phyloP scores from a whole-genome alignment of 2,797 vertebrate species.

The Rhinatrema bivittatum region DNA sequence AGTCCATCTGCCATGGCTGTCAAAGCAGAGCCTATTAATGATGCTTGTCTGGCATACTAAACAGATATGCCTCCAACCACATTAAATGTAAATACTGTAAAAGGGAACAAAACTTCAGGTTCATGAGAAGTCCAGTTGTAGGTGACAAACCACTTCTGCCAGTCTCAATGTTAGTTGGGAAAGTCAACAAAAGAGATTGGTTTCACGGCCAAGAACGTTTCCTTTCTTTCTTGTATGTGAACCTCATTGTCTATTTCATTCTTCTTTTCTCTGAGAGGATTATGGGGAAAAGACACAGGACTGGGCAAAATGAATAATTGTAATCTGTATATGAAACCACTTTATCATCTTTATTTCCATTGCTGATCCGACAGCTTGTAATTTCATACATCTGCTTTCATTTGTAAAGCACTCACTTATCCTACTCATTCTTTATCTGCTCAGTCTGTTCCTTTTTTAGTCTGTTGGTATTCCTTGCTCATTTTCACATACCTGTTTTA shows the following conservation, averaged over 20 bases:
- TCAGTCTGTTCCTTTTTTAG: conserved; percentile 44
- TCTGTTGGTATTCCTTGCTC: conserved; percentile 48
- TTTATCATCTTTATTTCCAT: conserved; percentile 85
- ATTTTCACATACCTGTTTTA: conserved; percentile 37
- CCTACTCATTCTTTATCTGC: conserved; percentile 53
- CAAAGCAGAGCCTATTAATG: conserved; percentile 36
- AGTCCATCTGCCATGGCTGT: conserved; percentile 46
- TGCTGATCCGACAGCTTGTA: conserved; percentile 87
- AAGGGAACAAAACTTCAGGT: conserved; percentile 70
- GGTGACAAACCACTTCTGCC: conserved; percentile 49
- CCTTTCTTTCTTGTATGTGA: conserved; percentile 40
- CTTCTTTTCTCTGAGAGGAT: conserved; percentile 35
- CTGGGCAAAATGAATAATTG: conserved; percentile 84
- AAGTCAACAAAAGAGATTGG: conserved; percentile 37
- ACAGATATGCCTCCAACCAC: conserved; percentile 25
- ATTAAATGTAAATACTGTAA: conserved; percentile 41
- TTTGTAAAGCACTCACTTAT: conserved; percentile 87
- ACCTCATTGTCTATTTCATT: conserved; percentile 34
- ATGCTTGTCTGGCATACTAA: conserved; percentile 28
- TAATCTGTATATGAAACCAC: conserved; percentile 76
- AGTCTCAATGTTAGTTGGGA: conserved; percentile 54
- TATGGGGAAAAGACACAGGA: conserved; percentile 49
- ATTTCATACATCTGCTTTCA: conserved; percentile 96
- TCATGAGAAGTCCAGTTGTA: conserved; percentile 64
- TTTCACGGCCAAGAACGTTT: conserved; percentile 34